Percentiles rank a stretch among this genome's conserved stretches.
Conservation (phyloP, 2,888 invertebrate genomes). For the Erebia epiphron region DNA sequence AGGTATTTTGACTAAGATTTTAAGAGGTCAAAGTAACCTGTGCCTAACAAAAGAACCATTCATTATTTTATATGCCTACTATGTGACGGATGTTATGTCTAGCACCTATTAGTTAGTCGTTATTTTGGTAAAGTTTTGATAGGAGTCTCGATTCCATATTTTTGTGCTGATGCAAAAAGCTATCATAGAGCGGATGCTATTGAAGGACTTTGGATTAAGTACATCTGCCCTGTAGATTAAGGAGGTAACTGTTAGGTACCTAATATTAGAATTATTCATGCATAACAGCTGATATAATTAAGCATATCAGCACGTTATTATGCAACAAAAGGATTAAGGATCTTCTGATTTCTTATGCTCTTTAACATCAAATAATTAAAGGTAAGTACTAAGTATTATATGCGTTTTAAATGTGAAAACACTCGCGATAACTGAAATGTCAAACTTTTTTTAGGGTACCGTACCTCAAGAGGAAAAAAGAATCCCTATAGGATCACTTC, state of each 20-base stretch:
- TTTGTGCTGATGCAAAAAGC: not conserved
- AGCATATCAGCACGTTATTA: too few species aligned
- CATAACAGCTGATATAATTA: too few species aligned
- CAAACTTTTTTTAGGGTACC: too few species aligned
- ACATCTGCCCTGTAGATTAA: not conserved
- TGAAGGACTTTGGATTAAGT: not conserved
- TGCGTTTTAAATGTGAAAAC: too few species aligned
- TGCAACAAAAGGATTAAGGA: too few species aligned
- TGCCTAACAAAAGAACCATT: conserved; percentile 22
- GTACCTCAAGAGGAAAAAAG: too few species aligned
- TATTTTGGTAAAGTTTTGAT: conserved; percentile 2
- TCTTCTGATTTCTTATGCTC: too few species aligned
- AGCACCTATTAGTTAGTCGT: not conserved
- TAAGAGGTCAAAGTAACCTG: conserved; percentile 8
- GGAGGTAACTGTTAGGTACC: not conserved
- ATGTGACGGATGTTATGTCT: conserved; percentile 15
- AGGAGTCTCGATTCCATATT: not conserved
- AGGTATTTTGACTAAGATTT: conserved; percentile 35
- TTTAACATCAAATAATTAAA: too few species aligned
- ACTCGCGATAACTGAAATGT: too few species aligned
- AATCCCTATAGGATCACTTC: too few species aligned
- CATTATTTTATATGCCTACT: conserved; percentile 4
- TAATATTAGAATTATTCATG: too few species aligned
- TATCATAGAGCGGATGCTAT: not conserved
- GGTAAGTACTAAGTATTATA: too few species aligned